These are phyloP conservation scores for Pseudomyrmex cubaensis DNA, from an alignment of 1,140 invertebrate species.

Conservation along the genomic window DNA sequence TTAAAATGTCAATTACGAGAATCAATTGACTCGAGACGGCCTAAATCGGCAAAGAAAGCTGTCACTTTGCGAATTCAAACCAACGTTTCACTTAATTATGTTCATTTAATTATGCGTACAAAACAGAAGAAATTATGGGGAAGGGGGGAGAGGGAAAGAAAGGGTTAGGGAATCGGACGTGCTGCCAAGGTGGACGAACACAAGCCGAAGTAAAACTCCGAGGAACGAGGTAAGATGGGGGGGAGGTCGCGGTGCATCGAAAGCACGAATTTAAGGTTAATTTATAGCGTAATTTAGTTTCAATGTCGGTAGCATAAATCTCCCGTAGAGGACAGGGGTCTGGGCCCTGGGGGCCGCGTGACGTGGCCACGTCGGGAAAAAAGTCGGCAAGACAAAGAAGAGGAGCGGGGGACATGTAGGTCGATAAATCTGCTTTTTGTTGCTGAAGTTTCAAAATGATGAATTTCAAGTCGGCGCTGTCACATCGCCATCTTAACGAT, in stretches of 20 bases:
- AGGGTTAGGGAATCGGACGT: not conserved
- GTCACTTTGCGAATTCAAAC: not conserved
- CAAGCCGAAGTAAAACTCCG: not conserved
- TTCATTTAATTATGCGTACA: constrained; percentile 23
- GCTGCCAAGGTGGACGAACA: not conserved
- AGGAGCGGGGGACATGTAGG: not conserved
- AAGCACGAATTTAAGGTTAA: constrained; percentile 73
- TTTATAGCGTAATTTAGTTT: constrained; percentile 76
- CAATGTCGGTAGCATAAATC: constrained; percentile 74
- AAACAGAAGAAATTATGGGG: not conserved
- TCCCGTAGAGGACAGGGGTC: constrained; percentile 61
- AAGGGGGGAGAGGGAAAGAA: no score
- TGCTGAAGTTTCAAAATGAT: not conserved
- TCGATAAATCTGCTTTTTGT: constrained; percentile 46
- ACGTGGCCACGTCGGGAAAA: constrained; percentile 43
- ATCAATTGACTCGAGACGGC: no score
- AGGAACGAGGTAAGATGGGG: constrained; percentile 7
- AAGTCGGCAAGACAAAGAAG: constrained; percentile 64
- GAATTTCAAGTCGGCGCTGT: not conserved
- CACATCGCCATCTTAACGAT: constrained; percentile 12
- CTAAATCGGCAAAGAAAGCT: not conserved
- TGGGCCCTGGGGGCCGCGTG: constrained; percentile 21
- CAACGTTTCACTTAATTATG: constrained; percentile 20
- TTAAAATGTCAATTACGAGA: no score
- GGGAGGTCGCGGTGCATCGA: constrained; percentile 43